Evolutionary conservation across 2,113 vertebrate genomes (phyloP).

Genomic region (Sebastes fasciatus): DNA sequence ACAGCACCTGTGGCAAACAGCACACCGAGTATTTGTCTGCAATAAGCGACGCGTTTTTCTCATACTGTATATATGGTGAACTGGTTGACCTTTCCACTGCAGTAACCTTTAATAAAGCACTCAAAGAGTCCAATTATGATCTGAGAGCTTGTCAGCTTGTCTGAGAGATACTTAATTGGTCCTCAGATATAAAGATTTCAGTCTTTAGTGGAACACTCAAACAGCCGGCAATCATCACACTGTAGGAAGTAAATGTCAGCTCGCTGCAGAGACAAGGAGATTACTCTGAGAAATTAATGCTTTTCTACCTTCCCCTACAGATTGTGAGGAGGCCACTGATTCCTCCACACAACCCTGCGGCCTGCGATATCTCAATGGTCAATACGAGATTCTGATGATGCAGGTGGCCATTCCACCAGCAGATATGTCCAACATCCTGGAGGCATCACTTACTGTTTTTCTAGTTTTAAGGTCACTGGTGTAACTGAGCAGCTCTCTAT

Average conservation of each 20-base stretch:
- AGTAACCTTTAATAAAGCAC: conserved; percentile 45
- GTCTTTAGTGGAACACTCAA: conserved; percentile 28
- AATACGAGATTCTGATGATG: neutral
- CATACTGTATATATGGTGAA: neutral
- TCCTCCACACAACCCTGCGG: neutral
- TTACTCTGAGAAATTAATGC: neutral
- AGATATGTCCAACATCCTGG: neutral
- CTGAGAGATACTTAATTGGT: conserved; percentile 28
- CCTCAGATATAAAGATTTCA: conserved; percentile 5
- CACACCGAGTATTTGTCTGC: neutral
- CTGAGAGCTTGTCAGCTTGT: conserved; percentile 26
- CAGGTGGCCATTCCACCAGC: neutral
- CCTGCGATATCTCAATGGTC: neutral
- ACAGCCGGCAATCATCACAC: conserved; percentile 10
- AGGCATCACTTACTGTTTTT: neutral
- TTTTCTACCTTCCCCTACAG: neutral
- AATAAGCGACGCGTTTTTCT: neutral
- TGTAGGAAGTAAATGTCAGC: conserved; percentile 52
- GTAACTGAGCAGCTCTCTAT: neutral
- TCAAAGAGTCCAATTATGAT: conserved; percentile 34
- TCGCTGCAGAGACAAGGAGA: conserved; percentile 2
- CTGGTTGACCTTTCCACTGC: conserved; percentile 27
- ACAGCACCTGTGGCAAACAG: neutral
- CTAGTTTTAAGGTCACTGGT: conserved; percentile 3
- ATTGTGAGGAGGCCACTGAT: neutral